A percentile compares a stretch with the other conserved stretches of the same genome.
Conservation (phyloP, 2,113 vertebrate genomes). For the Trematocara marginatum region DNA sequence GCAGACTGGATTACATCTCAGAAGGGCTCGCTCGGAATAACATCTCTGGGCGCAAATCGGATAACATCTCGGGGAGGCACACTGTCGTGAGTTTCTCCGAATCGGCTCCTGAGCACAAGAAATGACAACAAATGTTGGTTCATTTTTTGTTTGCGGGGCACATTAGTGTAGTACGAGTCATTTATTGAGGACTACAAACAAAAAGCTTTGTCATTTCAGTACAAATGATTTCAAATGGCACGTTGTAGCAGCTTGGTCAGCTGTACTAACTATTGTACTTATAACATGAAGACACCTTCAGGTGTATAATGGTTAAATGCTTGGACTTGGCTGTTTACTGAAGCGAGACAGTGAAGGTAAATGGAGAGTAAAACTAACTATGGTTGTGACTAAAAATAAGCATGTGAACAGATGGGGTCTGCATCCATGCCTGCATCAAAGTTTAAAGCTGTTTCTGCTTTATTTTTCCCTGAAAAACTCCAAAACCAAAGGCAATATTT, state of each 20-base stretch:
- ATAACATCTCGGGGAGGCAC: too few species aligned
- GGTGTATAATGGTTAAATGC: background rate
- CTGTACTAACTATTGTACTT: background rate
- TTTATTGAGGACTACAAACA: background rate
- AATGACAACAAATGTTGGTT: background rate
- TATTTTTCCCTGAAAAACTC: background rate
- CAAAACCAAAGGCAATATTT: background rate
- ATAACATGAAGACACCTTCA: background rate
- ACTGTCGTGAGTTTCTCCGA: too few species aligned
- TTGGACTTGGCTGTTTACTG: background rate
- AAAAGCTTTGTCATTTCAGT: background rate
- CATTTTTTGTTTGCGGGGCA: rapidly evolving
- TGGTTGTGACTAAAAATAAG: background rate
- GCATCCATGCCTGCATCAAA: background rate
- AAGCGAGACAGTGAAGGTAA: background rate
- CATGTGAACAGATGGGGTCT: background rate
- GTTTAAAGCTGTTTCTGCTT: background rate
- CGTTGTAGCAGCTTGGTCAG: background rate
- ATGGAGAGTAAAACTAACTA: background rate
- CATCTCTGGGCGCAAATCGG: too few species aligned
- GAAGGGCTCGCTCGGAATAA: too few species aligned
- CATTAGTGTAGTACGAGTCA: background rate
- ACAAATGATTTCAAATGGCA: background rate
- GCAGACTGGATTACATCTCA: too few species aligned
- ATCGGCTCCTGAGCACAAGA: too few species aligned